These are phyloP conservation scores for Amblyteles armatorius DNA, from an alignment of 2,888 invertebrate genomes.

Conservation along the genomic window DNA sequence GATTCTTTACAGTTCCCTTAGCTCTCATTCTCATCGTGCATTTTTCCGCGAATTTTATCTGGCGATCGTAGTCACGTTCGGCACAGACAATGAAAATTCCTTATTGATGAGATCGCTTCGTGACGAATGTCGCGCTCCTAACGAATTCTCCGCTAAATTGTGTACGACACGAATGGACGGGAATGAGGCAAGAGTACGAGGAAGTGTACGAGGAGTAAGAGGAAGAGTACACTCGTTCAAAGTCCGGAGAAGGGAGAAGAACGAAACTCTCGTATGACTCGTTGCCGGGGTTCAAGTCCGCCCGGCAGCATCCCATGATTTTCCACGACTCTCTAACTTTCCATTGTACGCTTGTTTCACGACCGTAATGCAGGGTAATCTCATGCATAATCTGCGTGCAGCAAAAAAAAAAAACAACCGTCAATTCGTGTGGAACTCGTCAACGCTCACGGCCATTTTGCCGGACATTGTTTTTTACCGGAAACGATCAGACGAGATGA, in stretches of 20 bases:
- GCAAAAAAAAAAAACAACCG: neutral
- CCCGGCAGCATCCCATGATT: slow-evolving; percentile 50
- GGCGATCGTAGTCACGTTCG: neutral
- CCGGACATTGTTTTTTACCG: neutral
- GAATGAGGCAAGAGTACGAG: slow-evolving; percentile 34
- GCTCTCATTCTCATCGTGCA: neutral
- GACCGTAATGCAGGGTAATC: neutral
- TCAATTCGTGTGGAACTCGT: neutral
- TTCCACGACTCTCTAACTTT: slow-evolving; percentile 56
- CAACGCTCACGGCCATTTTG: neutral
- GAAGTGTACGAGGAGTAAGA: no score
- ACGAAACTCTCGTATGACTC: slow-evolving; percentile 47
- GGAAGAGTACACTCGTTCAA: slow-evolving; percentile 41
- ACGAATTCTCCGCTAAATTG: slow-evolving; percentile 28
- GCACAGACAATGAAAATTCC: slow-evolving; percentile 31
- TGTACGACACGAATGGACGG: slow-evolving; percentile 18
- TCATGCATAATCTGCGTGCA: neutral
- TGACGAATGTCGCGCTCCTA: slow-evolving; percentile 7
- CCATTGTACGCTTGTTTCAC: slow-evolving; percentile 1
- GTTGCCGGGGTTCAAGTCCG: slow-evolving; percentile 62
- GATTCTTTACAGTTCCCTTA: neutral
- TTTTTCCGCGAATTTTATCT: neutral
- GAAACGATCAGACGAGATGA: neutral
- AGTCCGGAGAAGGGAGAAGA: slow-evolving; percentile 53
- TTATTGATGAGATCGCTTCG: slow-evolving; percentile 21